Conservation (phyloP, 2,888 invertebrate genomes). For the Gandaritis pyraliata region DNA sequence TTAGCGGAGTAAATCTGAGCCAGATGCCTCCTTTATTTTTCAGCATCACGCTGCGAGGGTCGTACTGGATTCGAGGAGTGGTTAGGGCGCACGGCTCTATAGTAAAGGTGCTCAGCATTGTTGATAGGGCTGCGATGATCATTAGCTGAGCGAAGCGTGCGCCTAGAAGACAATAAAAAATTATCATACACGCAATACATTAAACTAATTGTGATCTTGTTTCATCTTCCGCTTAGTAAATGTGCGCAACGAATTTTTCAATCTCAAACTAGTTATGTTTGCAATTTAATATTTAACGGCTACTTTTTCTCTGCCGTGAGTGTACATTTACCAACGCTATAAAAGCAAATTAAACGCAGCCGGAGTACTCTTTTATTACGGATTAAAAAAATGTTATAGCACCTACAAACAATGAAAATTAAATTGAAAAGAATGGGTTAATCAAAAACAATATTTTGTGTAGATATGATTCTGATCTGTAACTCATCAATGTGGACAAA, state of each 20-base stretch:
- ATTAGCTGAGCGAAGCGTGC: slow-evolving; percentile 74
- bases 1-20: slow-evolving; percentile 61
- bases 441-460: slow-evolving; percentile 43
- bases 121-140: slow-evolving; percentile 66
- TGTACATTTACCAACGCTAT: not conserved
- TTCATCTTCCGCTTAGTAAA: no score
- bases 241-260: no score
- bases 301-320: no score
- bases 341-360: not conserved
- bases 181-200: not conserved
- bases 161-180: slow-evolving; percentile 56
- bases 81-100: slow-evolving; percentile 73
- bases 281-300: no score
- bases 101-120: slow-evolving; percentile 59
- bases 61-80: slow-evolving; percentile 69
- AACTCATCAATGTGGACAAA: slow-evolving; percentile 46
- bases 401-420: slow-evolving; percentile 21
- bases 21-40: slow-evolving; percentile 79
- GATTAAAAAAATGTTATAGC: not conserved
- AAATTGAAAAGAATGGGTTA: slow-evolving; percentile 46
- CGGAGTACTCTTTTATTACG: not conserved
- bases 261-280: no score
- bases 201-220: no score
- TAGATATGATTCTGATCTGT: slow-evolving; percentile 29
- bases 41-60: slow-evolving; percentile 76